Conservation (phyloP, 2,888 invertebrate genomes). For the Kuschelorhynchus macadamiae region DNA sequence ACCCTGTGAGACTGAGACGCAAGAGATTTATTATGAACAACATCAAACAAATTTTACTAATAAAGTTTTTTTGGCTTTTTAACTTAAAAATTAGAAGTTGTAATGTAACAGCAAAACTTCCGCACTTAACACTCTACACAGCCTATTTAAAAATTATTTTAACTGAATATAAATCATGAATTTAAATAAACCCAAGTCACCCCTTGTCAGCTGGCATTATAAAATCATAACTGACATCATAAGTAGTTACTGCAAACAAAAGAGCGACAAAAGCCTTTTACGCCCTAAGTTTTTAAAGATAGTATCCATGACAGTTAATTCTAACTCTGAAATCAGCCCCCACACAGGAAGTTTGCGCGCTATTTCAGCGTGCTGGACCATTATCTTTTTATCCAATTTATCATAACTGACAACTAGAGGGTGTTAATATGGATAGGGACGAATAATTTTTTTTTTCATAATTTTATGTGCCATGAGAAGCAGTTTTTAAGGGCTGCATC, state of each 20-base stretch:
- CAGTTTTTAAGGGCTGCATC: background rate
- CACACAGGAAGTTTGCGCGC: constrained; percentile 64
- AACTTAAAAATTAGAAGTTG: too few species aligned
- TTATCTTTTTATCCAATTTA: constrained; percentile 66
- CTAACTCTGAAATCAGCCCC: constrained; percentile 56
- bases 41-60: too few species aligned
- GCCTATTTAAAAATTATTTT: constrained; percentile 3
- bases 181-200: constrained; percentile 64
- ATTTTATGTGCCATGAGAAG: constrained; percentile 35
- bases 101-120: too few species aligned
- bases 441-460: constrained; percentile 34
- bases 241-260: constrained; percentile 64
- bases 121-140: too few species aligned
- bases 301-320: constrained; percentile 68
- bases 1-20: too few species aligned
- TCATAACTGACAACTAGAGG: constrained; percentile 65
- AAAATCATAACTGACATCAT: constrained; percentile 62
- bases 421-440: constrained; percentile 63
- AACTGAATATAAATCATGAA: constrained; percentile 66
- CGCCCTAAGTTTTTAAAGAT: constrained; percentile 64
- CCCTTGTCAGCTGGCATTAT: constrained; percentile 59
- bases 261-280: constrained; percentile 53
- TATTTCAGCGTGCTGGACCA: constrained; percentile 65
- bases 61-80: too few species aligned
- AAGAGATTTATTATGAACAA: too few species aligned